Percentiles rank a stretch among this genome's conserved stretches.
Conservation (phyloP, 2,113 vertebrate genomes). For the Tyrannus savana region DNA sequence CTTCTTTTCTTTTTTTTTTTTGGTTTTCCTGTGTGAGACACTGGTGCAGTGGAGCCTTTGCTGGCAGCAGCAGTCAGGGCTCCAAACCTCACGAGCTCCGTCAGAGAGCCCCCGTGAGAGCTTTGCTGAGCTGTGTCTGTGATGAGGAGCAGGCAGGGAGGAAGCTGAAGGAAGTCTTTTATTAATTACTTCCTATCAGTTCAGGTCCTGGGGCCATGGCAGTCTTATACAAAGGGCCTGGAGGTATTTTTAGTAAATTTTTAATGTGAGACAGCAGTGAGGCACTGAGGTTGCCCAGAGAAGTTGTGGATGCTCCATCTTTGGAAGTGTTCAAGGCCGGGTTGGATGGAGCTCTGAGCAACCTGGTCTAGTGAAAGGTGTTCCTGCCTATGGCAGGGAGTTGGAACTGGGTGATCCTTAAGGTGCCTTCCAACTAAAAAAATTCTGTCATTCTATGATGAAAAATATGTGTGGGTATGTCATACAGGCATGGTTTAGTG, state of each 20-base stretch:
- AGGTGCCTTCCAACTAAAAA: background rate
- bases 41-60: background rate
- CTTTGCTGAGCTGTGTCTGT: background rate
- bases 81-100: background rate
- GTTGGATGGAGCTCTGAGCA: background rate
- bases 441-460: background rate
- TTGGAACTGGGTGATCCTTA: background rate
- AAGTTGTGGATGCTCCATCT: background rate
- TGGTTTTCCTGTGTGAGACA: background rate
- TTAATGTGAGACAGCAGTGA: too few relatives aligned
- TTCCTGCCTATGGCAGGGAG: too few relatives aligned
- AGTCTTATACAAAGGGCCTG: rapidly evolving
- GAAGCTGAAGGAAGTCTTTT: background rate
- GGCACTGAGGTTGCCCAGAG: background rate
- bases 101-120: background rate
- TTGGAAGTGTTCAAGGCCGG: background rate
- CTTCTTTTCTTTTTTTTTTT: too few relatives aligned
- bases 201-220: background rate
- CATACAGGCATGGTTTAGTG: background rate
- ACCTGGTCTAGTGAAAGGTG: rapidly evolving
- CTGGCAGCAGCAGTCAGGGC: background rate
- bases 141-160: rapidly evolving
- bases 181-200: background rate
- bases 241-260: background rate
- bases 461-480: background rate